Percentiles rank a stretch among this genome's conserved stretches.
phyloP scores from a whole-genome alignment of 2,797 vertebrate genomes.

The Pangasius mekongensis region DNA sequence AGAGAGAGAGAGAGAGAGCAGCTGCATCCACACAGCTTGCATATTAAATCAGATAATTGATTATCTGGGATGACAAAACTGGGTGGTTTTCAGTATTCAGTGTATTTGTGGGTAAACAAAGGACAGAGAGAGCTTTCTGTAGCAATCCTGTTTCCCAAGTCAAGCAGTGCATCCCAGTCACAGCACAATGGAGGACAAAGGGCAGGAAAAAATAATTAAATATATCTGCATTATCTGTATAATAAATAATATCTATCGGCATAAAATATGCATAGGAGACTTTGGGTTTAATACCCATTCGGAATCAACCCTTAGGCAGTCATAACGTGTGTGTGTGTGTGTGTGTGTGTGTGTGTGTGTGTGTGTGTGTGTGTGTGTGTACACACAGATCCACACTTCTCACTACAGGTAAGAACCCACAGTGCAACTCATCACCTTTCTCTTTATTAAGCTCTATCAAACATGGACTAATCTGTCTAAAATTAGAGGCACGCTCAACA shows the following conservation, averaged over 20 bases:
- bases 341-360: neutral
- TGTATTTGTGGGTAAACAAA: conserved; percentile 55
- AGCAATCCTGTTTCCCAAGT: conserved; percentile 35
- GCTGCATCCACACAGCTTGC: conserved; percentile 48
- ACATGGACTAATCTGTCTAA: conserved; percentile 78
- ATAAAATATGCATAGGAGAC: conserved; percentile 33
- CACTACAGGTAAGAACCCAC: conserved; percentile 47
- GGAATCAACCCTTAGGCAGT: neutral
- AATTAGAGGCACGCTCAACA: conserved; percentile 74
- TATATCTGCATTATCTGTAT: neutral
- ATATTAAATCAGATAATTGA: conserved; percentile 60
- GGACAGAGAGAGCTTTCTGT: conserved; percentile 41
- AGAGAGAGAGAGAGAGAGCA: conserved; percentile 24
- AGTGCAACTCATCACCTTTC: conserved; percentile 57
- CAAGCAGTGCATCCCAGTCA: conserved; percentile 39
- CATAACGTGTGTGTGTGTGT: neutral
- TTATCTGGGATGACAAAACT: conserved; percentile 61
- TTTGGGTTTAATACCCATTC: neutral
- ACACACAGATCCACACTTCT: neutral
- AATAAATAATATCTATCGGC: neutral
- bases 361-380: neutral
- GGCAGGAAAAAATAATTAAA: neutral
- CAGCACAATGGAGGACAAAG: conserved; percentile 16
- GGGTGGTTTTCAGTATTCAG: conserved; percentile 55
- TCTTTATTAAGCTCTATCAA: conserved; percentile 79